Evolutionary conservation across 2,888 invertebrate species (phyloP).

Genomic region (Meteorus cinctellus): DNA sequence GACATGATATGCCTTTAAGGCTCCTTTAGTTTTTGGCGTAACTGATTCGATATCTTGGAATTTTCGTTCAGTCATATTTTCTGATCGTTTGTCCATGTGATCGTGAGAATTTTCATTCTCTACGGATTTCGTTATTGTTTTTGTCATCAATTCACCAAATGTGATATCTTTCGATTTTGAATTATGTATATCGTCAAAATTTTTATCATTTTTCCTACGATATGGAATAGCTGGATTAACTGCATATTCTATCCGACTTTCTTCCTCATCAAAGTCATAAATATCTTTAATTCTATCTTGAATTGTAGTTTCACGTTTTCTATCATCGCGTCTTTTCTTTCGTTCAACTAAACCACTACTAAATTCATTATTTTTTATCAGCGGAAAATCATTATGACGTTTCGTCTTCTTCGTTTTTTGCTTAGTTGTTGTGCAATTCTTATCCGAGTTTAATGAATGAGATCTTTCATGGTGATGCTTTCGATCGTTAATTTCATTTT

Average conservation of each 20-base stretch:
- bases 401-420: conserved; percentile 62
- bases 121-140: conserved; percentile 58
- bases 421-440: conserved; percentile 56
- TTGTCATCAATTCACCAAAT: conserved; percentile 57
- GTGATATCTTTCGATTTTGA: conserved; percentile 54
- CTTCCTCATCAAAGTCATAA: conserved; percentile 72
- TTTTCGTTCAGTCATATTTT: conserved; percentile 63
- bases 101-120: conserved; percentile 57
- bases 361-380: conserved; percentile 64
- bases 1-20: conserved; percentile 61
- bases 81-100: conserved; percentile 53
- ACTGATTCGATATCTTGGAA: conserved; percentile 67
- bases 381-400: conserved; percentile 63
- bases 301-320: conserved; percentile 51
- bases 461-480: conserved; percentile 61
- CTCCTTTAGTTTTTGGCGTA: conserved; percentile 67
- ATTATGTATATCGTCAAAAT: conserved; percentile 48
- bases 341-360: conserved; percentile 63
- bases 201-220: conserved; percentile 60
- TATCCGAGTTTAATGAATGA: conserved; percentile 52
- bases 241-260: conserved; percentile 61
- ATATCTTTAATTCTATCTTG: conserved; percentile 65
- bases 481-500: conserved; percentile 68
- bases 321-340: conserved; percentile 65
- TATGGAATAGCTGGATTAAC: conserved; percentile 63